Conservation (phyloP, 2,113 vertebrate species). For the Elephas maximus region DNA sequence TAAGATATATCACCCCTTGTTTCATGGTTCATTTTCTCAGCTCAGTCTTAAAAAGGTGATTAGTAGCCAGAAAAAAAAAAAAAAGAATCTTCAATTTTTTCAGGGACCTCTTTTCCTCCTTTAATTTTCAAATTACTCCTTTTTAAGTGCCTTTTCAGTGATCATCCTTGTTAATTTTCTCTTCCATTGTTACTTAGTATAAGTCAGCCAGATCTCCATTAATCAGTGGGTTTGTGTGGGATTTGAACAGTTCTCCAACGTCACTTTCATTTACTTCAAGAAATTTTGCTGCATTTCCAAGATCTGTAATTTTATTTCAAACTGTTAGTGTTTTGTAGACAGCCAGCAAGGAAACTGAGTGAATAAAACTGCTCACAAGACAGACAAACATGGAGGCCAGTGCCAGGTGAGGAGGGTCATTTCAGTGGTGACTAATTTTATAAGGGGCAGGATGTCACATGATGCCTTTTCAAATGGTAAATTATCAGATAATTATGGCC, state of each 20-base stretch:
- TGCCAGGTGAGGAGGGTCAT: background rate
- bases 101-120: background rate
- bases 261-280: background rate
- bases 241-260: background rate
- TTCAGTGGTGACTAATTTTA: background rate
- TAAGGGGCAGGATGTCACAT: background rate
- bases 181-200: background rate
- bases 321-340: background rate
- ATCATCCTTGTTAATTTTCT: background rate
- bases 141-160: background rate
- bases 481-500: background rate
- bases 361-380: background rate
- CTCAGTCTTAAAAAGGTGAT: background rate
- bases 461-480: background rate
- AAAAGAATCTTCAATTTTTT: background rate
- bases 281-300: background rate
- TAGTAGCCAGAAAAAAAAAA: background rate
- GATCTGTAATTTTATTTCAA: background rate
- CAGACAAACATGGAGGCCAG: background rate
- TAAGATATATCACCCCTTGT: background rate
- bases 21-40: background rate
- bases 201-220: background rate
- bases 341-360: background rate
- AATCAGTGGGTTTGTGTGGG: background rate
- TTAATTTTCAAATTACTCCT: constrained; percentile 11